Evolutionary conservation across 2,797 vertebrate species (phyloP).

Genomic region (Myotis findleyi): DNA sequence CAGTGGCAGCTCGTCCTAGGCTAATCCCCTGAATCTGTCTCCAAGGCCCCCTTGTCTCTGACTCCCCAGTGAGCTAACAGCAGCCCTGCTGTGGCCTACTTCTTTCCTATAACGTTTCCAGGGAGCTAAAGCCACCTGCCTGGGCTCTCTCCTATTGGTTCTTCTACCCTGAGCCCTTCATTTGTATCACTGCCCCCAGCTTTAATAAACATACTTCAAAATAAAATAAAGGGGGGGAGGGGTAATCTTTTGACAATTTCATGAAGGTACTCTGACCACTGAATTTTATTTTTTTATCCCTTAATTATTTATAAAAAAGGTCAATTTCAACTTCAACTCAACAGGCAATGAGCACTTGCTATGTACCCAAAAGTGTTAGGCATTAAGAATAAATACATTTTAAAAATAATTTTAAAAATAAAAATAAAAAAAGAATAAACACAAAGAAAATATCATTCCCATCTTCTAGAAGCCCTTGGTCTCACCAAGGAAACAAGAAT

Average conservation of each 20-base stretch:
- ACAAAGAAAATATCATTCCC: constrained; percentile 46
- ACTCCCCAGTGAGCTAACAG: too few relatives aligned
- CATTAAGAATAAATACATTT: constrained; percentile 6
- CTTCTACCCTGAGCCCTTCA: too few relatives aligned
- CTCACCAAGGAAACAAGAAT: constrained; percentile 23
- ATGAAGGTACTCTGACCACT: neutral
- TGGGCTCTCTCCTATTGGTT: too few relatives aligned
- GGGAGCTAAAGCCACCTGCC: too few relatives aligned
- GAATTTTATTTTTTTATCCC: constrained; percentile 35
- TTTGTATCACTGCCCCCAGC: too few relatives aligned
- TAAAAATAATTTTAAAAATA: too few relatives aligned
- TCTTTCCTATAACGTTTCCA: too few relatives aligned
- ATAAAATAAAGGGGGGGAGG: neutral
- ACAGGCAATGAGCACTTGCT: neutral
- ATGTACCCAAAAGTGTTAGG: constrained; percentile 11
- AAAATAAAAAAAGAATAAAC: neutral
- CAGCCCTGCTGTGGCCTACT: too few relatives aligned
- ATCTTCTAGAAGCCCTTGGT: constrained; percentile 33
- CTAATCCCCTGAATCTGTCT: too few relatives aligned
- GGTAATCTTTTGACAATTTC: constrained; percentile 49
- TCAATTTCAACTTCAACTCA: constrained; percentile 60
- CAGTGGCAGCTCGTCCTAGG: too few relatives aligned
- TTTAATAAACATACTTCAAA: neutral
- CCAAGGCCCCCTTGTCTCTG: too few relatives aligned
- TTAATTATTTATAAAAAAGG: constrained; percentile 59